Evolutionary conservation across 2,113 vertebrate genomes (phyloP), one percentile per base, ranked within the genome.

Genomic region (Coregonus clupeaformis): DNA sequence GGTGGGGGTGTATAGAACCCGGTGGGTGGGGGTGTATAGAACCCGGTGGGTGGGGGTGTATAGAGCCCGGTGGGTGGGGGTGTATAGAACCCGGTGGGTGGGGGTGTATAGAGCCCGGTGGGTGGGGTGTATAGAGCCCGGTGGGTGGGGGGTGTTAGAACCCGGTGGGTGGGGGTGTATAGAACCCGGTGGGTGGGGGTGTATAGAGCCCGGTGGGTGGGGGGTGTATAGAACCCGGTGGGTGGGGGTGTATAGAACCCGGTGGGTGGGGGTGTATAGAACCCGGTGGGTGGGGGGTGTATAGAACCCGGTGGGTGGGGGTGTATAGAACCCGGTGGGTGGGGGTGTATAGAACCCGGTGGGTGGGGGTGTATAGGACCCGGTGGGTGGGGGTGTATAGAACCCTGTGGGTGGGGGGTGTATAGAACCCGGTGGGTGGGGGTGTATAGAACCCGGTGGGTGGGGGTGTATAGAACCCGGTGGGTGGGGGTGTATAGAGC

Each of bases 191-290:
- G 66, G 18, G 27, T 1, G 27, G 27, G 27, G 27, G 27, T 27
- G 27, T 27, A 27, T 13, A 3, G 45, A 87, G 99, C 98, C 98
- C 22, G 55, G 9, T 68, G n/a, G n/a, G n/a, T n/a, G n/a, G 32
- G 32, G 32, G 32, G 6, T 6, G 32, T 0, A 36, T 12, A 4
- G 55, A 87, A 99, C 98, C 20, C n/a, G n/a, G n/a, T n/a, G 22
- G 55, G 9, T 68, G 67, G n/a, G 13, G 4, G 57, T 6, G 13
- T 13, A 27, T 18, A 5, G 57, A 87, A 99, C 98, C 98, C 27
- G 2, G 27, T n/a, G 27, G 27, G 27, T 1, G 27, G 27, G 2
- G 27, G 27, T 27, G n/a, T 27, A 1, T 27, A 27, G 2, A 27
- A 27, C 27, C 1, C 1, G 27, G 27, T 27, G 27, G 27, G n/a